These are phyloP conservation scores for Periophthalmus modestus DNA, from an alignment of 2,113 vertebrate genomes.

Conservation along the genomic window DNA sequence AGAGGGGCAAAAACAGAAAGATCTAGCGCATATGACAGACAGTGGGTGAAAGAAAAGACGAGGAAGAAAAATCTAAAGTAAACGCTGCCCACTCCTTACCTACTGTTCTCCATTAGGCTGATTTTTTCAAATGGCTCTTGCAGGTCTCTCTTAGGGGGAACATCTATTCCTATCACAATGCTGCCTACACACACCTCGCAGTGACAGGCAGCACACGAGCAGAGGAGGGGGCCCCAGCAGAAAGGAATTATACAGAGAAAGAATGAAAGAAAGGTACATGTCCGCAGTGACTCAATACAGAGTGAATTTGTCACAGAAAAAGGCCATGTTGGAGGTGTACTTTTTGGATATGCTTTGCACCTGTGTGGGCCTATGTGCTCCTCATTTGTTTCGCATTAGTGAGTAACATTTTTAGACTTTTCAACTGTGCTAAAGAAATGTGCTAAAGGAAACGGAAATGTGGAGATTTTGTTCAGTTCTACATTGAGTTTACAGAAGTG, in stretches of 20 bases:
- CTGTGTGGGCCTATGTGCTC: background rate
- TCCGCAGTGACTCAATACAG: slow-evolving; percentile 24
- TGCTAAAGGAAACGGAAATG: background rate
- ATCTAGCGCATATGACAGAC: slow-evolving; percentile 66
- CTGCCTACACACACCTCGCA: slow-evolving; percentile 78
- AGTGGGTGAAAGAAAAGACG: slow-evolving; percentile 60
- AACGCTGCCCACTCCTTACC: slow-evolving; percentile 77
- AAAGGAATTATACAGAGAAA: slow-evolving; percentile 49
- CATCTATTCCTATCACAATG: slow-evolving; percentile 84
- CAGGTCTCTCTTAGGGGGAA: slow-evolving; percentile 80
- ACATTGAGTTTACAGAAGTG: background rate
- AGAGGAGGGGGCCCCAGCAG: slow-evolving; percentile 40
- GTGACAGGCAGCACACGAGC: slow-evolving; percentile 63
- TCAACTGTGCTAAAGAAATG: background rate
- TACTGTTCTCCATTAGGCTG: slow-evolving; percentile 80
- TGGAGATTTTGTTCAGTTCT: background rate
- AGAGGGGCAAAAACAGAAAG: slow-evolving; percentile 45
- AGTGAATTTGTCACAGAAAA: slow-evolving; percentile 15
- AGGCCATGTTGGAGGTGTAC: slow-evolving; percentile 1
- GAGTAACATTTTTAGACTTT: background rate
- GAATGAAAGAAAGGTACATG: slow-evolving; percentile 20
- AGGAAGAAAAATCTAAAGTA: slow-evolving; percentile 61
- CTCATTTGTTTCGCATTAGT: background rate
- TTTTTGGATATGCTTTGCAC: background rate
- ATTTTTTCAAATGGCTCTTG: slow-evolving; percentile 79